These are phyloP conservation scores for Macrotrachela quadricornifera DNA, from an alignment of 1,140 invertebrate species.

Conservation along the genomic window DNA sequence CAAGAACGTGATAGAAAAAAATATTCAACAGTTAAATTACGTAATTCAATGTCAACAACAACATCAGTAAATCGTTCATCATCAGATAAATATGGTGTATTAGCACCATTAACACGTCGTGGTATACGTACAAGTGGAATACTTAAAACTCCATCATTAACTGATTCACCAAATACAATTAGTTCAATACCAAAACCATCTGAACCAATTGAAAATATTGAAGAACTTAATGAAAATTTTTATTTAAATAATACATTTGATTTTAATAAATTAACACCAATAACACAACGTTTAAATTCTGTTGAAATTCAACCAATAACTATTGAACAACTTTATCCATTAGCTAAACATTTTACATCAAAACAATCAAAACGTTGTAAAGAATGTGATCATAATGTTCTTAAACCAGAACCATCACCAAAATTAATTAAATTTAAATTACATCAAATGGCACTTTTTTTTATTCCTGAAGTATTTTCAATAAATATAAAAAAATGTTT, in stretches of 20 bases:
- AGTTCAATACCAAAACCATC: no score
- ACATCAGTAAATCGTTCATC: background rate
- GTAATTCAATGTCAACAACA: background rate
- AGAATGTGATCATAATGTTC: conserved; percentile 78
- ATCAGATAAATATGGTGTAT: conserved; percentile 63
- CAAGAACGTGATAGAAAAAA: conserved; percentile 55
- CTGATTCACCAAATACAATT: no score
- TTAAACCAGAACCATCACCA: conserved; percentile 79
- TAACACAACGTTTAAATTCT: conserved; percentile 55
- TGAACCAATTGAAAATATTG: no score
- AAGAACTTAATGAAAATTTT: no score
- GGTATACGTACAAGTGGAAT: no score
- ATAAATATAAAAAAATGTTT: no score
- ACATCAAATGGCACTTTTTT: conserved; percentile 53
- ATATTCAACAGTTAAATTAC: conserved; percentile 13
- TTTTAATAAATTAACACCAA: conserved; percentile 32
- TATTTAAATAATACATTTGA: no score
- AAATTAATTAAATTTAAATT: conserved; percentile 89
- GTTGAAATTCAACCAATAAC: conserved; percentile 55
- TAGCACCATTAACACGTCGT: conserved; percentile 29
- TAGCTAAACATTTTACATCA: conserved; percentile 60
- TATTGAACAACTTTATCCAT: conserved; percentile 52
- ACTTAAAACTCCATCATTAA: no score
- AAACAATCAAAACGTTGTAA: conserved; percentile 53
- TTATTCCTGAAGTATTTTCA: no score